A percentile compares a stretch with the other conserved stretches of the same genome.
Evolutionary conservation across 2,888 invertebrate species (phyloP).

Genomic region (Dynastes hyllus): DNA sequence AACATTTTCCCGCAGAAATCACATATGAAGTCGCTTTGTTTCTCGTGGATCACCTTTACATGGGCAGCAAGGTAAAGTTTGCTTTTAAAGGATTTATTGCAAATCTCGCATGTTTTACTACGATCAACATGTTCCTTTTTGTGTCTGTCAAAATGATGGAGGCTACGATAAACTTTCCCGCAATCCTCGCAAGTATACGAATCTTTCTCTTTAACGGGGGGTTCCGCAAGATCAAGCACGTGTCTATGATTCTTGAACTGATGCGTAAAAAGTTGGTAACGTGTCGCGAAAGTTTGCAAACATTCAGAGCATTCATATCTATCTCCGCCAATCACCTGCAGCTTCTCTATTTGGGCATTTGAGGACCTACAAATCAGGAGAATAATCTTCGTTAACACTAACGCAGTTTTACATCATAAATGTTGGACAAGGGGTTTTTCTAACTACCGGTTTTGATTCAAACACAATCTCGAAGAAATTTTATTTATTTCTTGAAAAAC

Average conservation of each 20-base stretch:
- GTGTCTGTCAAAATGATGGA: conserved; percentile 54
- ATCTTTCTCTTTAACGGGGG: conserved; percentile 44
- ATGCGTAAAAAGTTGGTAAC: background rate
- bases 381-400: background rate
- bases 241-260: background rate
- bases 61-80: conserved; percentile 68
- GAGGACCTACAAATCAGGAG: conserved; percentile 8
- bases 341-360: background rate
- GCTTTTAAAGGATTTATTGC: conserved; percentile 54
- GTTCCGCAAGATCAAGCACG: conserved; percentile 26
- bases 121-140: background rate
- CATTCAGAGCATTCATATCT: background rate
- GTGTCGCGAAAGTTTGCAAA: background rate
- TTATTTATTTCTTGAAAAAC: too few species aligned
- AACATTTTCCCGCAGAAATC: conserved; percentile 68
- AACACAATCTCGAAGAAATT: too few species aligned
- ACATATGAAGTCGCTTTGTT: conserved; percentile 59
- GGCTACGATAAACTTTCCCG: conserved; percentile 56
- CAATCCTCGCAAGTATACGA: conserved; percentile 68
- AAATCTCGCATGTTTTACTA: conserved; percentile 50
- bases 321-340: background rate
- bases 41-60: conserved; percentile 51
- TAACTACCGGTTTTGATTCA: too few species aligned
- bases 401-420: too few species aligned
- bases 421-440: too few species aligned